Evolutionary conservation across 2,797 vertebrate species (phyloP).

Genomic region (Pelobates cultripes): DNA sequence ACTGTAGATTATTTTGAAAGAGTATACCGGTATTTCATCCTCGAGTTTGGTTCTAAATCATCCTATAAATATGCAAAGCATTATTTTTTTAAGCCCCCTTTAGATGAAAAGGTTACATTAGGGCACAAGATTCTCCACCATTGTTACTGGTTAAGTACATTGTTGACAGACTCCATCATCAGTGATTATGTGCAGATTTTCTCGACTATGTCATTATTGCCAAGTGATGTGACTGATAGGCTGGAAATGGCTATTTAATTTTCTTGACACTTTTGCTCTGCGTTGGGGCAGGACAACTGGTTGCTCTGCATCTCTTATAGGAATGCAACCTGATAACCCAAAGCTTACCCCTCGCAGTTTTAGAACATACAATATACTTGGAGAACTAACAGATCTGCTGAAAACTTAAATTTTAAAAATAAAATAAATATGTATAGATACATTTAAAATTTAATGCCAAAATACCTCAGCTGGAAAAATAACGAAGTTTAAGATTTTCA

Average conservation of each 20-base stretch:
- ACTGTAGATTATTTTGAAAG: background rate
- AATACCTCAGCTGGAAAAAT: no score
- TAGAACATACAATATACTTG: no score
- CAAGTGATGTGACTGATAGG: slow-evolving; percentile 5
- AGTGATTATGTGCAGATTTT: slow-evolving; percentile 10
- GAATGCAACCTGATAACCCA: no score
- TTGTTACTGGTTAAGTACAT: background rate
- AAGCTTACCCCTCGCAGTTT: no score
- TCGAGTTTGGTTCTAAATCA: slow-evolving; percentile 18
- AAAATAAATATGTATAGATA: no score
- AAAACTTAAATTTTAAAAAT: no score
- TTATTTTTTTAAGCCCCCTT: background rate
- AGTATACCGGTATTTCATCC: background rate
- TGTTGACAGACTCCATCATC: slow-evolving; percentile 30
- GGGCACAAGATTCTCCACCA: background rate
- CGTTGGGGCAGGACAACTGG: no score
- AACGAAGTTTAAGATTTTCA: no score
- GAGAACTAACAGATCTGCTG: no score
- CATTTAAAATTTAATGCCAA: no score
- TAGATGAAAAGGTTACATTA: slow-evolving; percentile 12
- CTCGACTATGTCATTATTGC: slow-evolving; percentile 11
- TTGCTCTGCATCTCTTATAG: no score
- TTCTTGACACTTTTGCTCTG: background rate
- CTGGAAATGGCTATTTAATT: background rate
- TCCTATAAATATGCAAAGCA: background rate